phyloP scores from a whole-genome alignment of 2,888 invertebrate genomes.

The Mythimna pallens region DNA sequence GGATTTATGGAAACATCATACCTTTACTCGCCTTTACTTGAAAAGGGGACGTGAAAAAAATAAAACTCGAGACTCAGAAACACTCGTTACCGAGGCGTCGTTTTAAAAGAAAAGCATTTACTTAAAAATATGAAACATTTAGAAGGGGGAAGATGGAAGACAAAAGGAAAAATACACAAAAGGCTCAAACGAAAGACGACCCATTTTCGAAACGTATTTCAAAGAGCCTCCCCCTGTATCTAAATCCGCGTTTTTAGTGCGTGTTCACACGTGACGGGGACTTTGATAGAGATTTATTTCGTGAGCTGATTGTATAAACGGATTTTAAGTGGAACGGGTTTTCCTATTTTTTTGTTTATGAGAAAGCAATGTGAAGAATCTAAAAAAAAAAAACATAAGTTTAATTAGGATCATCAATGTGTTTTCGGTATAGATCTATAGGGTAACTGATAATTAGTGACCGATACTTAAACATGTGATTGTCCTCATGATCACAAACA shows the following conservation, averaged over 20 bases:
- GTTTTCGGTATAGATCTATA: no score
- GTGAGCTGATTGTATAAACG: slow-evolving; percentile 22
- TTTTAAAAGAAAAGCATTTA: slow-evolving; percentile 55
- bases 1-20: slow-evolving; percentile 52
- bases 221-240: slow-evolving; percentile 60
- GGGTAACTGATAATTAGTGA: no score
- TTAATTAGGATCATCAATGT: no score
- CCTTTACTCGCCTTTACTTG: slow-evolving; percentile 25
- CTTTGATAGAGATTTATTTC: slow-evolving; percentile 39
- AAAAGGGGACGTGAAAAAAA: slow-evolving; percentile 30
- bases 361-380: background rate
- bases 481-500: no score
- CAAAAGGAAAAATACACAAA: slow-evolving; percentile 60
- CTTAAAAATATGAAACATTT: slow-evolving; percentile 64
- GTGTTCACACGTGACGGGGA: slow-evolving; percentile 44
- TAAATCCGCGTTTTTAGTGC: slow-evolving; percentile 55
- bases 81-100: slow-evolving; percentile 8
- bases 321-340: background rate
- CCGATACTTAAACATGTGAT: no score
- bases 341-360: background rate
- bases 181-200: slow-evolving; percentile 64
- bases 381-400: no score
- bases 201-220: slow-evolving; percentile 65
- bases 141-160: slow-evolving; percentile 37
- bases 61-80: background rate